Conservation (phyloP, 2,797 vertebrate species). For the Muscicapa striata region DNA sequence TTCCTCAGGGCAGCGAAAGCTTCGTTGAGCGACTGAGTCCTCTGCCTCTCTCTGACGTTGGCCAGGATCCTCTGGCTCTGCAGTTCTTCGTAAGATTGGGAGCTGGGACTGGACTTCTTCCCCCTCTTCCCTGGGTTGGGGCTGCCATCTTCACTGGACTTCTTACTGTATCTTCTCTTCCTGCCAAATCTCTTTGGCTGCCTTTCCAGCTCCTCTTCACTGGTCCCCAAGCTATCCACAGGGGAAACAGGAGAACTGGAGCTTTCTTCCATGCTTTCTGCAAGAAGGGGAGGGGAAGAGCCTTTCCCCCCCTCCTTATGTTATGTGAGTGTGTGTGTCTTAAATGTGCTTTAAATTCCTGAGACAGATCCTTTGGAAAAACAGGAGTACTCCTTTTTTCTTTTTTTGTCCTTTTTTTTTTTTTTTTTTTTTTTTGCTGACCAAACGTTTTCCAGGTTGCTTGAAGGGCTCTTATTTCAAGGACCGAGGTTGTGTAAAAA, state of each 20-base stretch:
- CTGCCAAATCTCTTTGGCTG: slow-evolving; percentile 89
- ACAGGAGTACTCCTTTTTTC: not conserved
- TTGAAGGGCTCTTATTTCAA: slow-evolving; percentile 74
- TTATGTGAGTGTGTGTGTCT: slow-evolving; percentile 67
- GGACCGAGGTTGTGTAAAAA: slow-evolving; percentile 73
- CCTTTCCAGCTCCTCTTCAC: slow-evolving; percentile 92
- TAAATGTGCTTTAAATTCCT: slow-evolving; percentile 75
- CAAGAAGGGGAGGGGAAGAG: slow-evolving; percentile 74
- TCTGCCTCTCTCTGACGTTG: slow-evolving; percentile 96
- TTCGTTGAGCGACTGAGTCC: slow-evolving; percentile 97
- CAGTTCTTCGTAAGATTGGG: slow-evolving; percentile 94
- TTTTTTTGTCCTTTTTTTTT: not conserved
- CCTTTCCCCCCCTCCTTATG: slow-evolving; percentile 66
- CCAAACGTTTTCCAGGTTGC: slow-evolving; percentile 72
- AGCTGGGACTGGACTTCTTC: slow-evolving; percentile 88
- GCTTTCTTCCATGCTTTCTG: slow-evolving; percentile 82
- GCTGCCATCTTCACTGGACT: slow-evolving; percentile 92
- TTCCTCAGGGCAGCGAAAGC: slow-evolving; percentile 93
- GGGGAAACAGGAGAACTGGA: slow-evolving; percentile 95
- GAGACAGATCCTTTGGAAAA: slow-evolving; percentile 73
- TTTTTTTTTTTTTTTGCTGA: slow-evolving; percentile 38
- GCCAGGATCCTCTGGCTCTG: slow-evolving; percentile 97
- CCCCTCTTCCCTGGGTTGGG: slow-evolving; percentile 91
- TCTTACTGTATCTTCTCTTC: slow-evolving; percentile 82
- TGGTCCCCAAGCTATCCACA: slow-evolving; percentile 94